Conservation (phyloP, 2,888 invertebrate species). For the Sphaerophoria rueppellii region DNA sequence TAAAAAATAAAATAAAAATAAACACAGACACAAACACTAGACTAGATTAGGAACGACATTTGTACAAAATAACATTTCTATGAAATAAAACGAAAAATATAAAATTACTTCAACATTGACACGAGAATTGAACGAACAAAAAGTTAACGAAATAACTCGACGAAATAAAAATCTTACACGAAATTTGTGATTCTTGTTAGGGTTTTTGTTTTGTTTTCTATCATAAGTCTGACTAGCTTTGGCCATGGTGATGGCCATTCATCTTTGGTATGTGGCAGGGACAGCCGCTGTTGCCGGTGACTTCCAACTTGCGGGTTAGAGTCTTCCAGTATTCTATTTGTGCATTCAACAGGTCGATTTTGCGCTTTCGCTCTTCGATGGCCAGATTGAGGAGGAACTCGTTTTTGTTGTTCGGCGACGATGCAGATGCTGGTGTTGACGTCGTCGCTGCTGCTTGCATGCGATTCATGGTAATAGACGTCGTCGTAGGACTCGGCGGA, state of each 20-base stretch:
- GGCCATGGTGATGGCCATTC: constrained; percentile 75
- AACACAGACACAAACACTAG: constrained; percentile 69
- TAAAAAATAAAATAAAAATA: no score
- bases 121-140: constrained; percentile 39
- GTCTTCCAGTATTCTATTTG: constrained; percentile 82
- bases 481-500: constrained; percentile 75
- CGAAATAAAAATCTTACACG: constrained; percentile 53
- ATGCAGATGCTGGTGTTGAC: constrained; percentile 21
- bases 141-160: constrained; percentile 41
- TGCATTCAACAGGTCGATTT: constrained; percentile 80
- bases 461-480: constrained; percentile 75
- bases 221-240: constrained; percentile 74
- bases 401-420: constrained; percentile 74
- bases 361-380: constrained; percentile 80
- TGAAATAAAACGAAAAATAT: constrained; percentile 54
- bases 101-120: constrained; percentile 47
- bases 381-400: constrained; percentile 80
- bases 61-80: constrained; percentile 78
- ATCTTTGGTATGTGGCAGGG: constrained; percentile 79
- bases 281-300: constrained; percentile 76
- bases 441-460: constrained; percentile 46
- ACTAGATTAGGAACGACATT: constrained; percentile 82
- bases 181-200: constrained; percentile 42
- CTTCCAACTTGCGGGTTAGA: constrained; percentile 80
- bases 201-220: constrained; percentile 45